Evolutionary conservation across 2,113 vertebrate genomes (phyloP).

Genomic region (Alaudala cheleensis): DNA sequence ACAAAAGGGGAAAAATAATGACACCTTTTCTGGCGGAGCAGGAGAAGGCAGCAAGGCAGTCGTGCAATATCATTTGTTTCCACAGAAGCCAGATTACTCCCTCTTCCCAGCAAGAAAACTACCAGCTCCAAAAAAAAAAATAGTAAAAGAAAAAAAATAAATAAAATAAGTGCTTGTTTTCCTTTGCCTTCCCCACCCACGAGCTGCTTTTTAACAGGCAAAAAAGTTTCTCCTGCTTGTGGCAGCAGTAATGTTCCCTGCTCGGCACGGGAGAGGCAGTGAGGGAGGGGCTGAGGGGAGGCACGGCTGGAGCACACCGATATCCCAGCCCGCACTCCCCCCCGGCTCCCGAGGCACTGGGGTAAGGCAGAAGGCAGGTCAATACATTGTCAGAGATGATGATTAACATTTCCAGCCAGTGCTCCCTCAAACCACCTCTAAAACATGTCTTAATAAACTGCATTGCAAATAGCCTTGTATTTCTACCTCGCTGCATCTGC

Average conservation of each 20-base stretch:
- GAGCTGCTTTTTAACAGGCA: background rate
- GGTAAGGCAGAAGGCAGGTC: constrained; percentile 25
- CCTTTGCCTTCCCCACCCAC: background rate
- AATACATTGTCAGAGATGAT: background rate
- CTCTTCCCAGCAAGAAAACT: background rate
- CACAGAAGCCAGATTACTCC: constrained; percentile 2
- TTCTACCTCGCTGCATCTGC: constrained; percentile 62
- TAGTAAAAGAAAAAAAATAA: background rate
- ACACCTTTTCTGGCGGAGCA: constrained; percentile 22
- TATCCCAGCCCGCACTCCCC: background rate
- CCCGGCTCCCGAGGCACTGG: background rate
- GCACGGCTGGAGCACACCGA: background rate
- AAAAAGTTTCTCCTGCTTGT: background rate
- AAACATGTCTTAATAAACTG: constrained; percentile 65
- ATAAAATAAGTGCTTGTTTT: background rate
- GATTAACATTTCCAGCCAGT: constrained; percentile 61
- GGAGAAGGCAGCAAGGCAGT: constrained; percentile 5
- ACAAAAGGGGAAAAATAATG: constrained; percentile 66
- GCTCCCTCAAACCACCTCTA: constrained; percentile 43
- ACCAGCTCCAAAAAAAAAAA: background rate
- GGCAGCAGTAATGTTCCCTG: background rate
- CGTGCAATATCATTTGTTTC: constrained; percentile 4
- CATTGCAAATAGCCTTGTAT: constrained; percentile 55
- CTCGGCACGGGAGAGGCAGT: background rate
- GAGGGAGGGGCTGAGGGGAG: background rate